These are phyloP conservation scores for Balaenoptera acutorostrata DNA, from an alignment of 2,113 vertebrate genomes.

Conservation along the genomic window DNA sequence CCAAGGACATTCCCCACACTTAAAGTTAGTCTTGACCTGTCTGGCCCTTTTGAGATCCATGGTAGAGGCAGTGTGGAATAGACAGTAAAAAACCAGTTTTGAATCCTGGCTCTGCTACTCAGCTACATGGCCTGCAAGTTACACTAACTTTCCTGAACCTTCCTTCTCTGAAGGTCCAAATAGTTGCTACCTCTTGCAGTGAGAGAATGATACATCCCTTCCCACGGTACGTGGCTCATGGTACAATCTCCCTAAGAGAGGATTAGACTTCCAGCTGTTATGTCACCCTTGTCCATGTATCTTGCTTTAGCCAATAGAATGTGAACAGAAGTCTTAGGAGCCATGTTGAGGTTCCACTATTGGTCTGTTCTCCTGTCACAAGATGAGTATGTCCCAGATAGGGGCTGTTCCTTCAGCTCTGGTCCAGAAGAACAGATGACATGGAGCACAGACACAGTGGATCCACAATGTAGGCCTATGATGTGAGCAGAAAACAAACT, in stretches of 20 bases:
- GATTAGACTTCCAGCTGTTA: background rate
- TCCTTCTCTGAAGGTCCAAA: background rate
- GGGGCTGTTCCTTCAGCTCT: background rate
- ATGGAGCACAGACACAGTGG: background rate
- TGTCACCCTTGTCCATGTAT: background rate
- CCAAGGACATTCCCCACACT: background rate
- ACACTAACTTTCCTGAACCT: background rate
- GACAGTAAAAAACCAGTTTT: background rate
- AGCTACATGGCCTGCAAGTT: background rate
- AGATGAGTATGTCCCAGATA: background rate
- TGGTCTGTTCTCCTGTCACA: background rate
- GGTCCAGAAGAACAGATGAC: background rate
- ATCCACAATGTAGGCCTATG: background rate
- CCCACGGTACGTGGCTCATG: accelerated
- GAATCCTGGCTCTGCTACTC: background rate
- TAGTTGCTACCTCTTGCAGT: background rate
- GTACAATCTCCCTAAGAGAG: background rate
- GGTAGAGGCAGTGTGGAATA: background rate
- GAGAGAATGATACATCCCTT: background rate
- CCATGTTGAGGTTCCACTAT: accelerated
- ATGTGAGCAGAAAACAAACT: background rate
- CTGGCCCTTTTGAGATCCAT: background rate
- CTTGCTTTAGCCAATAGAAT: background rate
- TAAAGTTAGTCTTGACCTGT: background rate
- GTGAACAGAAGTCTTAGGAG: background rate